phyloP scores from a whole-genome alignment of 23 tunicate species.

The Trididemnum nubilum region DNA sequence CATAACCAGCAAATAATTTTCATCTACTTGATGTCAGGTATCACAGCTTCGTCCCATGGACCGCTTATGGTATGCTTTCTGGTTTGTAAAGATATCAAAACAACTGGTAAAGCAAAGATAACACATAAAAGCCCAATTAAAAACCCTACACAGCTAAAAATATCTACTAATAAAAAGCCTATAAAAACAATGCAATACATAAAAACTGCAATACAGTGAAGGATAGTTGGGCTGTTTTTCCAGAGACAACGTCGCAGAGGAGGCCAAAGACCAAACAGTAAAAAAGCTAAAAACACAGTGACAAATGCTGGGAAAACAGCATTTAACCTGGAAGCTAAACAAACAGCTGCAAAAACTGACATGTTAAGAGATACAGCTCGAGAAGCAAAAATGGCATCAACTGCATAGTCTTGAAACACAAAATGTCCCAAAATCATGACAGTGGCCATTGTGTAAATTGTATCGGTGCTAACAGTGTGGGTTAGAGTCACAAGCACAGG shows the following conservation, averaged over 20 bases:
- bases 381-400: constrained; percentile 38
- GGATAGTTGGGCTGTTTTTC: constrained; percentile 27
- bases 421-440: constrained; percentile 65
- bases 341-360: constrained; percentile 84
- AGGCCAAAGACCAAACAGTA: constrained; percentile 91
- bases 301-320: constrained; percentile 59
- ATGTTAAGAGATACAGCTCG: constrained; percentile 75
- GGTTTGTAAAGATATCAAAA: constrained; percentile 50
- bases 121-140: constrained; percentile 23
- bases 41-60: constrained; percentile 97
- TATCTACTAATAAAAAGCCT: constrained; percentile 10
- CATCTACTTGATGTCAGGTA: neutral
- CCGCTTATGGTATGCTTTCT: constrained; percentile 78
- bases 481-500: constrained; percentile 82
- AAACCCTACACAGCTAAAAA: constrained; percentile 23
- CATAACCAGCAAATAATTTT: no score
- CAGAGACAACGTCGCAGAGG: constrained; percentile 46
- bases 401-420: constrained; percentile 70
- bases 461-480: constrained; percentile 91
- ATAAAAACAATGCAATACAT: constrained; percentile 27
- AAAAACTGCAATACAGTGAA: constrained; percentile 34
- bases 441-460: constrained; percentile 80
- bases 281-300: constrained; percentile 57
- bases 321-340: constrained; percentile 78
- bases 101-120: constrained; percentile 56